A percentile compares a stretch with the other conserved stretches of the same genome.
Conservation (phyloP, 2,113 vertebrate species). For the Corythoichthys intestinalis region DNA sequence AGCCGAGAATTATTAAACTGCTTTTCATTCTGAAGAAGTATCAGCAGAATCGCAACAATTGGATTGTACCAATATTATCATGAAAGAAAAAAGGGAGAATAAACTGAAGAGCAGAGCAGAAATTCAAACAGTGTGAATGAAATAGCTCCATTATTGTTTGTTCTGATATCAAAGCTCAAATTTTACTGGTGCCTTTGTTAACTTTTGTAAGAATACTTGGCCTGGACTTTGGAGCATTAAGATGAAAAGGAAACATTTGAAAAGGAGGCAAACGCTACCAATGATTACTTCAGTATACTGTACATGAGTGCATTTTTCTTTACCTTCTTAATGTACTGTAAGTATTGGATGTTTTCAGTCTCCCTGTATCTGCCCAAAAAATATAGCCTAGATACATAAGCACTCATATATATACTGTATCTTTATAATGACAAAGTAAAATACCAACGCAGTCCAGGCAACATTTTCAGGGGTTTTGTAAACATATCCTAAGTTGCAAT, state of each 20-base stretch:
- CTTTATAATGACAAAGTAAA: slow-evolving; percentile 48
- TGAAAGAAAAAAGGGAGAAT: slow-evolving; percentile 39
- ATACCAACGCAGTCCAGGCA: slow-evolving; percentile 38
- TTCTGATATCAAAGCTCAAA: slow-evolving; percentile 20
- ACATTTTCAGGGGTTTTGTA: slow-evolving; percentile 48
- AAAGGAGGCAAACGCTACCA: slow-evolving; percentile 70
- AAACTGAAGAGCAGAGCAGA: slow-evolving; percentile 34
- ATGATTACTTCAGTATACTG: slow-evolving; percentile 71
- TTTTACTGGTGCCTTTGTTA: slow-evolving; percentile 23
- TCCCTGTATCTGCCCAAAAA: slow-evolving; percentile 67
- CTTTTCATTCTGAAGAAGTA: slow-evolving; percentile 53
- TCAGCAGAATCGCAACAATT: slow-evolving; percentile 52
- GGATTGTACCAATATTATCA: slow-evolving; percentile 58
- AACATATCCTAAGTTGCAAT: slow-evolving; percentile 37
- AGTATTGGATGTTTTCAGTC: slow-evolving; percentile 65
- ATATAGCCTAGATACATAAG: slow-evolving; percentile 19
- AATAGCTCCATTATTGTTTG: slow-evolving; percentile 12
- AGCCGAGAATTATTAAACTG: slow-evolving; percentile 57
- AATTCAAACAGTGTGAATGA: slow-evolving; percentile 6
- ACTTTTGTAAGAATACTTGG: slow-evolving; percentile 56
- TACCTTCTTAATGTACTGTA: slow-evolving; percentile 50
- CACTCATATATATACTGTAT: no score
- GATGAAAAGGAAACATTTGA: slow-evolving; percentile 63
- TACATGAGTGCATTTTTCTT: slow-evolving; percentile 57
- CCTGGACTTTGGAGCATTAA: slow-evolving; percentile 26